These are phyloP conservation scores for Zaprionus ornatus DNA, from an alignment of 1,140 invertebrate species.

Conservation along the genomic window DNA sequence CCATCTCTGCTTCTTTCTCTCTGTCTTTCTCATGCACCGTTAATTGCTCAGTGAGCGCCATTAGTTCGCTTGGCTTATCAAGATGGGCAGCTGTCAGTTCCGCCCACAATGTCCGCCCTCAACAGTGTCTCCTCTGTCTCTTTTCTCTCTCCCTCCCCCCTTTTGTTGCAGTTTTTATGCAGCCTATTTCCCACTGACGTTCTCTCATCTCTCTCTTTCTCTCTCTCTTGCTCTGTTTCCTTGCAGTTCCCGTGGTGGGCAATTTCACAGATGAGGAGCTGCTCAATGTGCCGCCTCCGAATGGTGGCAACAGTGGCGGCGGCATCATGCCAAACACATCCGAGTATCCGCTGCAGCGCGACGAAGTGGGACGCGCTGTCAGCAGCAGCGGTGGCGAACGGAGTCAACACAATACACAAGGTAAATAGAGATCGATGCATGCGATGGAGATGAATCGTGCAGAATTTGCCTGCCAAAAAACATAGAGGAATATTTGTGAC, in stretches of 20 bases:
- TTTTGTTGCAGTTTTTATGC: constrained; percentile 30
- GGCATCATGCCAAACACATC: constrained; percentile 84
- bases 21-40: constrained; percentile 18
- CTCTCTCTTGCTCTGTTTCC: constrained; percentile 2
- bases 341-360: constrained; percentile 88
- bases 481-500: neutral
- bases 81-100: constrained; percentile 58
- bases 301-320: constrained; percentile 43
- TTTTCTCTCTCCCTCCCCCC: neutral
- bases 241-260: constrained; percentile 87
- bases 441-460: neutral
- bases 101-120: neutral
- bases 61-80: constrained; percentile 66
- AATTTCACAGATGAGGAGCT: constrained; percentile 89
- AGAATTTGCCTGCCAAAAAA: neutral
- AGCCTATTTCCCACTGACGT: constrained; percentile 40
- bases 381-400: constrained; percentile 67
- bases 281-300: constrained; percentile 57
- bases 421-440: constrained; percentile 51
- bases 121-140: neutral
- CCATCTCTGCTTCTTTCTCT: neutral
- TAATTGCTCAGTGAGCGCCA: constrained; percentile 65
- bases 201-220: constrained; percentile 17
- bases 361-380: constrained; percentile 86
- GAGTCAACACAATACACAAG: constrained; percentile 73